Conservation (phyloP, 2,888 invertebrate species). For the Rhabditoides inermis region DNA sequence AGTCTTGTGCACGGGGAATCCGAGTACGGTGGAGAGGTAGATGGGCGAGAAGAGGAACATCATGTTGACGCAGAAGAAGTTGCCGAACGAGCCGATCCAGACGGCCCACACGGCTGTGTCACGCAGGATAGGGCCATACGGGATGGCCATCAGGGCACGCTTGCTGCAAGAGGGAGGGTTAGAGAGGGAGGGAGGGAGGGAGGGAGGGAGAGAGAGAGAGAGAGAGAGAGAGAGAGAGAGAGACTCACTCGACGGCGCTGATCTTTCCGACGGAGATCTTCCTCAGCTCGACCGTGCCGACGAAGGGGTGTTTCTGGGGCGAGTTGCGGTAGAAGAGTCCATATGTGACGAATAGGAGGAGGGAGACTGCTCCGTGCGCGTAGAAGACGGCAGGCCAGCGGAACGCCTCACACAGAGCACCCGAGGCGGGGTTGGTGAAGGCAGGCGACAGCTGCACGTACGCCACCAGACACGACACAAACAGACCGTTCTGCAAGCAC, state of each 20-base stretch:
- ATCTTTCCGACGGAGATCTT: slow-evolving; percentile 50
- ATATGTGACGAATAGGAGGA: slow-evolving; percentile 38
- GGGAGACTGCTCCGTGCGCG: slow-evolving; percentile 41
- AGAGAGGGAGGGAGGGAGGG: too few species aligned
- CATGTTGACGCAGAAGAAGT: slow-evolving; percentile 49
- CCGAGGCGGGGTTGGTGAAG: slow-evolving; percentile 43
- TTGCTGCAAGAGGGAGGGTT: slow-evolving; percentile 24
- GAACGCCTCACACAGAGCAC: slow-evolving; percentile 27
- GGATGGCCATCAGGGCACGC: slow-evolving; percentile 35
- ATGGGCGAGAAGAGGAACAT: slow-evolving; percentile 49
- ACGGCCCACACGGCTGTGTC: slow-evolving; percentile 48
- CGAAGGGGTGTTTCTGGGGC: slow-evolving; percentile 46
- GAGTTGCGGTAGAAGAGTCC: slow-evolving; percentile 47
- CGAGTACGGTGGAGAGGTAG: slow-evolving; percentile 42
- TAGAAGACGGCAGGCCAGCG: slow-evolving; percentile 49
- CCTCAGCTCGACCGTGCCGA: slow-evolving; percentile 43
- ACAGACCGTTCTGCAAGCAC: slow-evolving; percentile 37
- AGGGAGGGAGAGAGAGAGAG: too few species aligned
- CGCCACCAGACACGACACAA: slow-evolving; percentile 49
- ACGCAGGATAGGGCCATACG: slow-evolving; percentile 36
- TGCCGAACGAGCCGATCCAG: slow-evolving; percentile 49
- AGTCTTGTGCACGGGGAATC: slow-evolving; percentile 42
- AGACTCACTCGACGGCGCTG: slow-evolving; percentile 24
- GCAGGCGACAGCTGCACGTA: slow-evolving; percentile 48
- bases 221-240: too few species aligned